Percentiles rank a stretch among this genome's conserved stretches.
phyloP scores from a whole-genome alignment of 2,113 vertebrate species.

The Pteropus alecto region DNA sequence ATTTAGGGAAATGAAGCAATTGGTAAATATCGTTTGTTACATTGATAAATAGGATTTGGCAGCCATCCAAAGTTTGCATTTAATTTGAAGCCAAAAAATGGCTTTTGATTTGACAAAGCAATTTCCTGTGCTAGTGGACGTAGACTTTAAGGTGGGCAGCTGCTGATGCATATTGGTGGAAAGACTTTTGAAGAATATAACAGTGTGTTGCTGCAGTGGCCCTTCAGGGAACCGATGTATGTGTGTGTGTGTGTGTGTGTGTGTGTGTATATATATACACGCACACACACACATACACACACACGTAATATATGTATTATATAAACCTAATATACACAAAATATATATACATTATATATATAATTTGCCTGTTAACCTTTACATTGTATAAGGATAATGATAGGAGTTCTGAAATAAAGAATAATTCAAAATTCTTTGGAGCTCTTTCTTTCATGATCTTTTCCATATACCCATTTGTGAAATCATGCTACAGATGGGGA shows the following conservation, averaged over 20 bases:
- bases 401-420: neutral
- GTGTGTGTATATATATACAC: too few relatives aligned
- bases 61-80: constrained; percentile 60
- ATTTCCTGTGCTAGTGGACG: neutral
- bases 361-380: neutral
- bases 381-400: neutral
- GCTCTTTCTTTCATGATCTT: neutral
- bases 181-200: neutral
- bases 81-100: constrained; percentile 15
- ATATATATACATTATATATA: neutral
- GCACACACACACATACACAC: too few relatives aligned
- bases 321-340: too few relatives aligned
- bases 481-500: neutral
- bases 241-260: too few relatives aligned
- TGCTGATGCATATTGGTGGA: neutral
- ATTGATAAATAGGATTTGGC: constrained; percentile 61
- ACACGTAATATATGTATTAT: too few relatives aligned
- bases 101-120: constrained; percentile 43
- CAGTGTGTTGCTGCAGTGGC: neutral
- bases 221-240: neutral
- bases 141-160: neutral
- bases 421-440: neutral
- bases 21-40: constrained; percentile 62
- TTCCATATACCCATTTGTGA: neutral
- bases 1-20: constrained; percentile 64